Evolutionary conservation across 2,113 vertebrate species (phyloP).

Genomic region (Corythoichthys haematopterus): DNA sequence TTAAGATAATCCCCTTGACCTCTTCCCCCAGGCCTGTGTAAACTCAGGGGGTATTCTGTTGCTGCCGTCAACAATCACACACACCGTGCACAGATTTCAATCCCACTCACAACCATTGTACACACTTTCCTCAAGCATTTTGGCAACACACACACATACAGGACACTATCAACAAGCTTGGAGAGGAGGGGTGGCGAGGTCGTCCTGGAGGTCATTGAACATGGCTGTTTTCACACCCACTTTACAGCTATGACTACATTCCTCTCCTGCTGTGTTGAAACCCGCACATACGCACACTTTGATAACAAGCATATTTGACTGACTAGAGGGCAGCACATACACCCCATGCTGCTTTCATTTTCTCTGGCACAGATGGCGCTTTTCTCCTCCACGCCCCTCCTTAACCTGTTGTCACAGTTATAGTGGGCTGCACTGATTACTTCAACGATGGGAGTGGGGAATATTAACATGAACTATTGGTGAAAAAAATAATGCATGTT

Average conservation of each 20-base stretch:
- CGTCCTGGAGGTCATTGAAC: constrained; percentile 54
- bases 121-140: constrained; percentile 16
- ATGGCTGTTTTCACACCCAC: constrained; percentile 67
- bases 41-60: constrained; percentile 42
- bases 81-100: constrained; percentile 12
- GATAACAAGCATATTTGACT: constrained; percentile 55
- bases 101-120: constrained; percentile 8
- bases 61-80: constrained; percentile 22
- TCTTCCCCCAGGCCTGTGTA: constrained; percentile 29
- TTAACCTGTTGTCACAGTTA: constrained; percentile 52
- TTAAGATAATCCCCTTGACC: constrained; percentile 69
- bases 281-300: constrained; percentile 14
- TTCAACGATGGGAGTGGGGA: constrained; percentile 18
- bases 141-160: constrained; percentile 7
- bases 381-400: constrained; percentile 30
- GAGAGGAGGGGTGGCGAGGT: constrained; percentile 47
- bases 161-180: constrained; percentile 39
- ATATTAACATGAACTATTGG: constrained; percentile 15
- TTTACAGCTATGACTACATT: constrained; percentile 65
- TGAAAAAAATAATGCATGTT: constrained; percentile 14
- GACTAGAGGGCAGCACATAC: constrained; percentile 10
- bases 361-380: constrained; percentile 37
- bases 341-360: constrained; percentile 66
- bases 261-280: constrained; percentile 51
- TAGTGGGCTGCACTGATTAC: constrained; percentile 49